Base-by-base conservation (phyloP, 2,113 vertebrate genomes). In the Struthidea cinerea region DNA sequence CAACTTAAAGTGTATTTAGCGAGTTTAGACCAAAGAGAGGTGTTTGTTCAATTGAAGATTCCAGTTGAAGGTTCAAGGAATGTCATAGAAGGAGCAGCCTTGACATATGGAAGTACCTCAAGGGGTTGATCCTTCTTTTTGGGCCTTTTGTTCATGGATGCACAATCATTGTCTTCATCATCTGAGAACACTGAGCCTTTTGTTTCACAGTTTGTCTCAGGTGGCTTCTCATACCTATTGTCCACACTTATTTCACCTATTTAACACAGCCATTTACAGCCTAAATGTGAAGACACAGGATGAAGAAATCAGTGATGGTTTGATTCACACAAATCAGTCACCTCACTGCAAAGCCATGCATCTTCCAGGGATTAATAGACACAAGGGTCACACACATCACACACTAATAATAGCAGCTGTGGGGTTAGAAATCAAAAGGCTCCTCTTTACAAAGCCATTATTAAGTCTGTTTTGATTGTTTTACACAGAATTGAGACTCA, bases 181-280 rank as follows among this genome's bases (percentile, higher is more conserved):
- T 98, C 98, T 84, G 98, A 98, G 97, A 98, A 98, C 18, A 97
- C 93, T 94, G 97, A 77, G 35, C 91, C 96, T 93, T 96, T 97
- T 85, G 83, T 95, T 96, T 97, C 97, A 96, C 52, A 94, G 90
- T 94, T 97, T 91, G 87, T 75, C 81, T 96, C 97, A 97, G 90
- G 94, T 11, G 96, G 84, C 83, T 97, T 96, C 96, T 97, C 91
- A 96, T 95, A 97, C 56, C 95, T 97, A 97, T 92, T 96, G 93
- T 96, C 97, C 97, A 97, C 93, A 84, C 97, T 98, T 97, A 97
- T 96, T 98, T 97, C 94, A 84, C 97, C 98, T 98, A 97, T 97
- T 98, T 97, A 97, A 86, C 86, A 61, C 23, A 84, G 96, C 89
- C 97, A 95, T 97, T 97, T 97, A 91, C 47, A 92, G 96, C 96